These are phyloP conservation scores for Baronia brevicornis DNA, from an alignment of 2,888 invertebrate genomes.

Conservation along the genomic window DNA sequence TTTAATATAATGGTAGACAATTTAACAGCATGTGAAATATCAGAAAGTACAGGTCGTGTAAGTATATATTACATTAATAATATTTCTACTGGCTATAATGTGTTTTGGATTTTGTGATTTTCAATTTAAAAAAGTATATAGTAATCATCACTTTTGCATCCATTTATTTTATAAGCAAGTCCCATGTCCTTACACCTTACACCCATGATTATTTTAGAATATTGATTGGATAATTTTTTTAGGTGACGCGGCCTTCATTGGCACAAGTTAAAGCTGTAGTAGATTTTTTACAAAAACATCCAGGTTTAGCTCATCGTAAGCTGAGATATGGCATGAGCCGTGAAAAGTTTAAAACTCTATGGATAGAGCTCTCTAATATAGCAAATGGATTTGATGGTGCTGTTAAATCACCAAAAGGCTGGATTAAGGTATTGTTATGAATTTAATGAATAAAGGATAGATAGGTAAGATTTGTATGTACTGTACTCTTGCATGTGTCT, in stretches of 20 bases:
- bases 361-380: slow-evolving; percentile 44
- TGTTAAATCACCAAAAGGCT: slow-evolving; percentile 49
- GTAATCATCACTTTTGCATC: too few relatives aligned
- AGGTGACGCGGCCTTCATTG: slow-evolving; percentile 47
- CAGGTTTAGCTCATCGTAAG: slow-evolving; percentile 46
- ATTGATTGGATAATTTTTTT: slow-evolving; percentile 16
- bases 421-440: slow-evolving; percentile 66
- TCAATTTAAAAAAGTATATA: too few relatives aligned
- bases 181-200: too few relatives aligned
- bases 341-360: slow-evolving; percentile 44
- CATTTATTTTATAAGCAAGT: too few relatives aligned
- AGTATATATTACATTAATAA: slow-evolving; percentile 17
- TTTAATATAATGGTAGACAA: too few relatives aligned
- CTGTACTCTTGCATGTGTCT: too few relatives aligned
- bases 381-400: slow-evolving; percentile 48
- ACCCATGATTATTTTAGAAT: too few relatives aligned
- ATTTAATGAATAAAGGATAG: too few relatives aligned
- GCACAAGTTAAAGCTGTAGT: slow-evolving; percentile 49
- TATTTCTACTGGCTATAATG: too few relatives aligned
- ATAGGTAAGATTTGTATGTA: too few relatives aligned
- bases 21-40: too few relatives aligned
- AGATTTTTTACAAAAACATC: slow-evolving; percentile 51
- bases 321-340: slow-evolving; percentile 39
- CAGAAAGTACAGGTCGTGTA: slow-evolving; percentile 22
- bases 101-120: too few relatives aligned